Percentiles rank a stretch among this genome's conserved stretches.
Conservation (phyloP, 2,113 vertebrate genomes). For the Ctenomys sociabilis region DNA sequence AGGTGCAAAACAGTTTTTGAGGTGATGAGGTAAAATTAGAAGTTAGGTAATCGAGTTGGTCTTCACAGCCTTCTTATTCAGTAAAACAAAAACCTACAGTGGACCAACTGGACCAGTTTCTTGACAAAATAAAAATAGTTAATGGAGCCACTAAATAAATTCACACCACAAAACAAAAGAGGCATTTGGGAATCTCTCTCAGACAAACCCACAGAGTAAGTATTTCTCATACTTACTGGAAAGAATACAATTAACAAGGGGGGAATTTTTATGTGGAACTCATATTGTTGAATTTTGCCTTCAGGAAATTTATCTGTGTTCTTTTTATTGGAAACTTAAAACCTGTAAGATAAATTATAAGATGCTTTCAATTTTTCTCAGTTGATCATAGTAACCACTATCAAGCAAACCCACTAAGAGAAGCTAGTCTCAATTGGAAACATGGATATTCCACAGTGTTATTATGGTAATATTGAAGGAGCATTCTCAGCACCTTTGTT, state of each 20-base stretch:
- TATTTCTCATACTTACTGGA: conserved; percentile 34
- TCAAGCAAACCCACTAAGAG: not conserved
- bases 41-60: conserved; percentile 32
- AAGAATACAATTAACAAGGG: conserved; percentile 48
- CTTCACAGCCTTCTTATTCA: conserved; percentile 21
- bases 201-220: not conserved
- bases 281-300: conserved; percentile 10
- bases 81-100: conserved; percentile 56
- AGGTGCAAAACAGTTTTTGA: conserved; percentile 77
- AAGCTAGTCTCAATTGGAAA: not conserved
- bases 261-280: not conserved
- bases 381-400: not conserved
- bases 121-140: conserved; percentile 57
- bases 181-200: conserved; percentile 41
- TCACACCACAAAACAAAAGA: conserved; percentile 42
- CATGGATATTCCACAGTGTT: not conserved
- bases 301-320: not conserved
- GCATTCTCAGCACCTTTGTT: not conserved
- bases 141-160: conserved; percentile 39
- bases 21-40: conserved; percentile 71
- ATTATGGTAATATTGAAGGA: not conserved
- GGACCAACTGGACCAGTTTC: conserved; percentile 12
- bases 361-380: not conserved
- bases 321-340: conserved; percentile 43
- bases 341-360: not conserved